A percentile compares a stretch with the other conserved stretches of the same genome.
Evolutionary conservation across 1,140 invertebrate genomes (phyloP).

Genomic region (Diprion similis): DNA sequence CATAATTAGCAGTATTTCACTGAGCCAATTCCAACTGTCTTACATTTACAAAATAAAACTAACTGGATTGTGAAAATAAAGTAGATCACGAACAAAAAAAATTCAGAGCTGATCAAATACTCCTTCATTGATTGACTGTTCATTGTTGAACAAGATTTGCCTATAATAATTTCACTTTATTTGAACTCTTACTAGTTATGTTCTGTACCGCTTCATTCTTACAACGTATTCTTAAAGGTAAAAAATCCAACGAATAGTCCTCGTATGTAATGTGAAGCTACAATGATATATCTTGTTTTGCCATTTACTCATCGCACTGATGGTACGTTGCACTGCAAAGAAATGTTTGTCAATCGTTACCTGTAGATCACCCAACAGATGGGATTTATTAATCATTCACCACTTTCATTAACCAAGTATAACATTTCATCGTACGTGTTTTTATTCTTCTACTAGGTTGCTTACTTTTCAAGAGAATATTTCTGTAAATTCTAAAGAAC

Average conservation of each 20-base stretch:
- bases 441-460: neutral
- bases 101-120: too few species aligned
- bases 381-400: conserved; percentile 17
- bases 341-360: conserved; percentile 3
- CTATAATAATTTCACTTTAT: neutral
- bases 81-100: too few species aligned
- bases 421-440: neutral
- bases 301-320: conserved; percentile 48
- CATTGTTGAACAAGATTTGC: too few species aligned
- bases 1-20: neutral
- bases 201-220: neutral
- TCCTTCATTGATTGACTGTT: too few species aligned
- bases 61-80: too few species aligned
- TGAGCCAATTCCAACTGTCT: neutral
- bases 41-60: neutral
- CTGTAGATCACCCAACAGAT: conserved; percentile 6
- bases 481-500: conserved; percentile 3
- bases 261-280: conserved; percentile 5
- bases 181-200: neutral
- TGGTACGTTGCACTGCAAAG: conserved; percentile 50
- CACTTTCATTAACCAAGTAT: conserved; percentile 19
- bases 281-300: conserved; percentile 26
- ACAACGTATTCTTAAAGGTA: neutral
- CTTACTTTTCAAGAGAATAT: conserved; percentile 1
- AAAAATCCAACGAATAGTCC: conserved; percentile 7